Evolutionary conservation across 2,888 invertebrate genomes (phyloP), one percentile per base, ranked within the genome.

Genomic region (Galeruca laticollis): DNA sequence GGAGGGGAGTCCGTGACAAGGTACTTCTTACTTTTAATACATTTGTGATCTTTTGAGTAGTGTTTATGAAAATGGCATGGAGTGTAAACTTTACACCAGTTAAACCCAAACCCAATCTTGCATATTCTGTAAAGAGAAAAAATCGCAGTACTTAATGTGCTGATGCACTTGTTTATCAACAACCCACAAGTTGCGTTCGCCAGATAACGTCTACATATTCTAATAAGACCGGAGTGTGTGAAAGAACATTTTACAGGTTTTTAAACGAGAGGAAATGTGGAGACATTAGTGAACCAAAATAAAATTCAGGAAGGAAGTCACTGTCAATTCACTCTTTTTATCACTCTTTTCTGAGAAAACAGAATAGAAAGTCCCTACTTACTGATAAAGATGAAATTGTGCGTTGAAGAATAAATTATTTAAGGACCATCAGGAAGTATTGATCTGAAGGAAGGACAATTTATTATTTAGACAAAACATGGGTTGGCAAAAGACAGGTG

Each of bases 191-290:
- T 37, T 37, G 8, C 37, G 6, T 37, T 37, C 37, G 37, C 37
- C 37, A 37, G 37, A 37, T 37, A 37, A 11, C 10, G 37, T n/a
- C n/a, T n/a, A n/a, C n/a, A n/a, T n/a, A n/a, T n/a, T 11, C 37
- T 37, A 37, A 37, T 37, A 37, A 9, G 37, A 37, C 37, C 8
- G 37, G 37, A 37, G 11, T 37, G 37, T 9, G 6, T 37, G 37
- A 37, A 37, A 6, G 37, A 37, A 37, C 37, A 37, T 9, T 37
- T 37, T 37, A 37, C 37, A 6, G 37, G 11, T 37, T 37, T 37
- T 37, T 37, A 37, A 37, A 37, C 37, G 37, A 37, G 37, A 37
- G n/a, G n/a, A n/a, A n/a, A n/a, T n/a, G n/a, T n/a, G 37, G 37
- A 37, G 37, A 37, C 37, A 37, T 9, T 37, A 37, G 37, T 37